Evolutionary conservation across 1,140 invertebrate species (phyloP).

Genomic region (Calosoma granatense): DNA sequence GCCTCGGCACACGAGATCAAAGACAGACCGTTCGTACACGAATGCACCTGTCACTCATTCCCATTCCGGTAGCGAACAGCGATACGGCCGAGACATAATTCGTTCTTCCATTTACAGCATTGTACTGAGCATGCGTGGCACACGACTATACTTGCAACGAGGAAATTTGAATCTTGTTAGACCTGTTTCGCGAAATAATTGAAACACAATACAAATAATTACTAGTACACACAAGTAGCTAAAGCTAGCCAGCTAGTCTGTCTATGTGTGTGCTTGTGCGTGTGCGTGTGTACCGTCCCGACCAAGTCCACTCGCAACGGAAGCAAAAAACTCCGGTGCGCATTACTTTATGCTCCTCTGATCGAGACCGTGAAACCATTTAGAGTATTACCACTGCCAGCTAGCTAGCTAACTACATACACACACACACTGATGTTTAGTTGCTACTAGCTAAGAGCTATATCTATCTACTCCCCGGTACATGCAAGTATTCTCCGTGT

Average conservation of each 20-base stretch:
- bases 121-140: background rate
- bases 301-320: no score
- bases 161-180: conserved; percentile 9
- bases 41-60: conserved; percentile 2
- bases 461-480: no score
- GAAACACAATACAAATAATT: conserved; percentile 7
- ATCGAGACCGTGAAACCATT: no score
- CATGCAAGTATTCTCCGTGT: no score
- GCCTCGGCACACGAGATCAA: background rate
- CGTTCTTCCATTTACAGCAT: background rate
- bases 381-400: no score
- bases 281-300: no score
- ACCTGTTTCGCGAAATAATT: conserved; percentile 3
- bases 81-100: background rate
- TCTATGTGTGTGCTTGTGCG: background rate
- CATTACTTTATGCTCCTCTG: no score
- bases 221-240: background rate
- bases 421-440: no score
- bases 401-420: no score
- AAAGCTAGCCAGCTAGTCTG: background rate
- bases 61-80: background rate
- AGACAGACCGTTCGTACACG: background rate
- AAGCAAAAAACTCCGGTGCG: no score
- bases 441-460: no score
- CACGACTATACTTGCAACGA: background rate